Percentiles rank a stretch among this genome's conserved stretches.
These are phyloP conservation scores for Bombus picipes DNA, from an alignment of 1,140 invertebrate species.

Conservation along the genomic window DNA sequence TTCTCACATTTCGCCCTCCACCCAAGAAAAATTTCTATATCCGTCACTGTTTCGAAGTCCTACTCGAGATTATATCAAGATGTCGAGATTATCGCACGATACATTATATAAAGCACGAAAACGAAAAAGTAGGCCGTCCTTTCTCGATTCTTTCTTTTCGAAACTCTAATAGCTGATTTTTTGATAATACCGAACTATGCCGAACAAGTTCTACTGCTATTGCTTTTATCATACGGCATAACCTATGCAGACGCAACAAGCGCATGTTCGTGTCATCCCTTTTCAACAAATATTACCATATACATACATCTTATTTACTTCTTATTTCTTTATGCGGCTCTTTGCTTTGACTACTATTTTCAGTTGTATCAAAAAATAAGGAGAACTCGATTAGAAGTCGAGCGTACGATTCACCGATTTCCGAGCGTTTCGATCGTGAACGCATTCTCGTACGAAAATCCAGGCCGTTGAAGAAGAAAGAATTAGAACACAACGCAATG, in stretches of 20 bases:
- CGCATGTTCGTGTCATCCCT: not conserved
- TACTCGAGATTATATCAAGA: not conserved
- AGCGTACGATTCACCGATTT: not conserved
- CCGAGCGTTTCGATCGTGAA: no score
- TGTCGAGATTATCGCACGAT: not conserved
- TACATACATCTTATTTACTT: not conserved
- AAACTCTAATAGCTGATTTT: no score
- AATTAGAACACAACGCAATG: no score
- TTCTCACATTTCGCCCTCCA: no score
- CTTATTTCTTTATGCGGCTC: not conserved
- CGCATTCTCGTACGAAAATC: no score
- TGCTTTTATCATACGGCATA: not conserved
- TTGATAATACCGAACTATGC: no score
- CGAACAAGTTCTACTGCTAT: not conserved
- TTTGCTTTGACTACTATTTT: not conserved
- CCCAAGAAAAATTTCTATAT: no score
- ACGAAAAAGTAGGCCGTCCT: not conserved
- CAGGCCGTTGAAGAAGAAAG: no score
- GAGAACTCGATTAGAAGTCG: no score
- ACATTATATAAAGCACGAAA: not conserved
- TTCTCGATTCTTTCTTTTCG: not conserved
- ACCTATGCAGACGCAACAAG: not conserved
- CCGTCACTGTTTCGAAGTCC: no score
- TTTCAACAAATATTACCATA: not conserved
- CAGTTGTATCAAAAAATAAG: not conserved